These are phyloP conservation scores for Forbesichthys papilliferus DNA, from an alignment of 2,113 vertebrate species.

Conservation along the genomic window DNA sequence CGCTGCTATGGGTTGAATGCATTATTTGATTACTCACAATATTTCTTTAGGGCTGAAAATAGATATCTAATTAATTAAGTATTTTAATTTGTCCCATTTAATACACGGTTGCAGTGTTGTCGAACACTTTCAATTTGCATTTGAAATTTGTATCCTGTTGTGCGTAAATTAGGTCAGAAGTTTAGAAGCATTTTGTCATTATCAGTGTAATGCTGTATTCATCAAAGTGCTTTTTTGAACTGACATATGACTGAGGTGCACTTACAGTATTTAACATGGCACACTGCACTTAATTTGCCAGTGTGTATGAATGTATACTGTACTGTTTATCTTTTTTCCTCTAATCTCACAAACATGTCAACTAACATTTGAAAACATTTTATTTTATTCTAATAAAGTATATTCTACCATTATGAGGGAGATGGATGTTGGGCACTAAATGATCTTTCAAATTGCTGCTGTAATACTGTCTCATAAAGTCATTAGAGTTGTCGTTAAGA, in stretches of 20 bases:
- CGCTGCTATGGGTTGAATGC: conserved; percentile 18
- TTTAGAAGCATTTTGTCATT: conserved; percentile 36
- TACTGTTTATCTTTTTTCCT: not conserved
- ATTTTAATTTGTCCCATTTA: not conserved
- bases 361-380: not conserved
- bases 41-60: not conserved
- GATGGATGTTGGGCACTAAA: too few relatives aligned
- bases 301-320: conserved; percentile 11
- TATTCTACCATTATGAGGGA: too few relatives aligned
- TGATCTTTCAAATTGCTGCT: conserved; percentile 5
- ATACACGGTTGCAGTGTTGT: not conserved
- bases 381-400: not conserved
- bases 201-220: conserved; percentile 44
- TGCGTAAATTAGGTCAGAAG: not conserved
- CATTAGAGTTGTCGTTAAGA: conserved; percentile 27
- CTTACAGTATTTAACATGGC: conserved; percentile 12
- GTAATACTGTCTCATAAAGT: conserved; percentile 30
- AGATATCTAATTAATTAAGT: not conserved
- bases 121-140: conserved; percentile 2
- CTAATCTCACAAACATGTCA: not conserved
- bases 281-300: conserved; percentile 39
- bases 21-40: conserved; percentile 10
- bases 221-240: conserved; percentile 45
- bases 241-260: conserved; percentile 27
- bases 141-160: not conserved